Conservation (phyloP, 2,113 vertebrate species). For the Spea bombifrons region DNA sequence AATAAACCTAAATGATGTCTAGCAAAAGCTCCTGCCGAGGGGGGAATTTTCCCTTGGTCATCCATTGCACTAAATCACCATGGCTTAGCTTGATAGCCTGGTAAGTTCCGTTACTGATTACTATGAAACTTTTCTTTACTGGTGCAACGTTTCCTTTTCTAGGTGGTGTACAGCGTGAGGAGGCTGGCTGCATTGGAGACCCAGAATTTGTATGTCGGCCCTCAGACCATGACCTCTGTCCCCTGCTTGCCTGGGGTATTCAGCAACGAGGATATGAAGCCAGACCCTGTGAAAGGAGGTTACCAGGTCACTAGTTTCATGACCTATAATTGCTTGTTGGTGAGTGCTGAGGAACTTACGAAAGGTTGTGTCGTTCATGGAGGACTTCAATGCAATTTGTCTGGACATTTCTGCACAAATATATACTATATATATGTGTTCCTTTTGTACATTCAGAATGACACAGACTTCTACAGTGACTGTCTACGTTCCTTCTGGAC, state of each 20-base stretch:
- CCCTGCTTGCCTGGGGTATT: slow-evolving; percentile 62
- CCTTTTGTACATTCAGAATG: slow-evolving; percentile 60
- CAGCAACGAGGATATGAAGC: slow-evolving; percentile 62
- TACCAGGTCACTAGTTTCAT: slow-evolving; percentile 73
- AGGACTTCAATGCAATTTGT: too few relatives aligned
- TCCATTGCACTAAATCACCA: too few relatives aligned
- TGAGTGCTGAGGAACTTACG: slow-evolving; percentile 58
- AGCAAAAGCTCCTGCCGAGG: too few relatives aligned
- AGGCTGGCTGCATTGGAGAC: slow-evolving; percentile 73
- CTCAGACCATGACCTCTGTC: slow-evolving; percentile 54
- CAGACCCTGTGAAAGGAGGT: slow-evolving; percentile 81
- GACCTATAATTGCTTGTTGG: slow-evolving; percentile 86
- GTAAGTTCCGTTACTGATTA: too few relatives aligned
- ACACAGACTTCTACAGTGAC: slow-evolving; percentile 80
- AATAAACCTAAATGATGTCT: too few relatives aligned
- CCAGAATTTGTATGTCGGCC: slow-evolving; percentile 84
- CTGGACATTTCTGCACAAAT: neutral
- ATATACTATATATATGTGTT: neutral
- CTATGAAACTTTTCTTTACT: too few relatives aligned
- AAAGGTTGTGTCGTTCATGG: too few relatives aligned
- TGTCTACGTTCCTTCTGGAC: slow-evolving; percentile 89
- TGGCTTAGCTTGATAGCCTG: too few relatives aligned
- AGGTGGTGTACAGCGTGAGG: slow-evolving; percentile 76
- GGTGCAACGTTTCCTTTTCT: neutral
- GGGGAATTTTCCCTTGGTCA: too few relatives aligned